phyloP scores from a whole-genome alignment of 53 echinoderm and acorn worm species.

The Astropecten irregularis region DNA sequence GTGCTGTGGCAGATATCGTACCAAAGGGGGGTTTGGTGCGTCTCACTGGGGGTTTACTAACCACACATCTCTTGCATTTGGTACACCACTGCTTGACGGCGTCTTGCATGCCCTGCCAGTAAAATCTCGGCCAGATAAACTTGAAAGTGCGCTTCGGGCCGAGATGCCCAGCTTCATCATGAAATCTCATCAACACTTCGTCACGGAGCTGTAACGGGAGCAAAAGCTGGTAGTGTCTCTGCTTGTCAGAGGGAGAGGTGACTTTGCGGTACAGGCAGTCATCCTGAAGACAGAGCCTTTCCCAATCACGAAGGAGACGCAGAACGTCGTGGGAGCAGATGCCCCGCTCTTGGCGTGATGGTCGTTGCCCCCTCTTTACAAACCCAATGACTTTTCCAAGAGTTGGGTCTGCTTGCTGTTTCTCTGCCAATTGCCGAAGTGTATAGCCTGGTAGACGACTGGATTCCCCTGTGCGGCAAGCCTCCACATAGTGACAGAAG shows the following conservation, averaged over 20 bases:
- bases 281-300: constrained; percentile 2
- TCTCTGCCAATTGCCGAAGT: neutral
- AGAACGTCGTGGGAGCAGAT: neutral
- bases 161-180: constrained; percentile 49
- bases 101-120: neutral
- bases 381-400: neutral
- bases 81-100: constrained; percentile 29
- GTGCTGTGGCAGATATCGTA: constrained; percentile 16
- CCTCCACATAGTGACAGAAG: neutral
- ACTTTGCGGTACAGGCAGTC: neutral
- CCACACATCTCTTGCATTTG: constrained; percentile 23
- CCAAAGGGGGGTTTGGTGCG: constrained; percentile 9
- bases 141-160: constrained; percentile 27
- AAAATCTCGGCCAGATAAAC: neutral
- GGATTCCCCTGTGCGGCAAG: neutral
- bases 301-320: neutral
- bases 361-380: neutral
- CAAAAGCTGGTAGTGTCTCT: neutral
- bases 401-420: neutral
- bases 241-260: constrained; percentile 1
- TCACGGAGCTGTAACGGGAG: neutral
- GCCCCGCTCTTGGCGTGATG: neutral
- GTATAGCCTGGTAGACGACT: neutral
- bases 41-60: constrained; percentile 34
- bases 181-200: constrained; percentile 6